phyloP scores from a whole-genome alignment of 2,797 vertebrate species.

The Pipistrellus pygmaeus region DNA sequence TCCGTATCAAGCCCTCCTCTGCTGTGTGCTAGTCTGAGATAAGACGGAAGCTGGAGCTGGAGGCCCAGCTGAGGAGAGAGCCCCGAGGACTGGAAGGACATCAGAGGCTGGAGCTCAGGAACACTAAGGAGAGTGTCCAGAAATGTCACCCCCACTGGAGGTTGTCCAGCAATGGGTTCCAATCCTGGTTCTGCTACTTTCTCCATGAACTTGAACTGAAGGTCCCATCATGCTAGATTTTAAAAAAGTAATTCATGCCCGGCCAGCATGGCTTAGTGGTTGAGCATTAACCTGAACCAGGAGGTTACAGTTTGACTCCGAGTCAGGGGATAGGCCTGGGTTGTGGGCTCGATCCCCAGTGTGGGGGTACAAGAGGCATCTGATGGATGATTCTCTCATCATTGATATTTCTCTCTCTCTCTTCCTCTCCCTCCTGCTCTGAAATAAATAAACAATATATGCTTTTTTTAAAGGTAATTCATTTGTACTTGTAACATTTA shows the following conservation, averaged over 20 bases:
- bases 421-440: no score
- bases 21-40: not conserved
- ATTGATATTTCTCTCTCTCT: no score
- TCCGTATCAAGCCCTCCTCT: not conserved
- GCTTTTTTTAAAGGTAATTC: not conserved
- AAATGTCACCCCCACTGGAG: not conserved
- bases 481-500: slow-evolving; percentile 18
- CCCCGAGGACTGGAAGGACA: not conserved
- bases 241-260: not conserved
- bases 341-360: no score
- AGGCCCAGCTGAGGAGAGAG: not conserved
- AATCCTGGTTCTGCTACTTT: not conserved
- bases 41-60: not conserved
- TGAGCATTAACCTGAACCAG: no score
- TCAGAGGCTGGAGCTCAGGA: not conserved
- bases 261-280: no score
- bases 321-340: no score
- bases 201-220: not conserved
- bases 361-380: no score
- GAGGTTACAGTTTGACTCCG: no score
- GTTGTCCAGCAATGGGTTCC: not conserved
- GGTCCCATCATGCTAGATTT: not conserved
- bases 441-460: no score
- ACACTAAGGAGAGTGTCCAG: not conserved
- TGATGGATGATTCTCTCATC: no score